phyloP scores from a whole-genome alignment of 2,113 vertebrate genomes.

The Neofelis nebulosa region DNA sequence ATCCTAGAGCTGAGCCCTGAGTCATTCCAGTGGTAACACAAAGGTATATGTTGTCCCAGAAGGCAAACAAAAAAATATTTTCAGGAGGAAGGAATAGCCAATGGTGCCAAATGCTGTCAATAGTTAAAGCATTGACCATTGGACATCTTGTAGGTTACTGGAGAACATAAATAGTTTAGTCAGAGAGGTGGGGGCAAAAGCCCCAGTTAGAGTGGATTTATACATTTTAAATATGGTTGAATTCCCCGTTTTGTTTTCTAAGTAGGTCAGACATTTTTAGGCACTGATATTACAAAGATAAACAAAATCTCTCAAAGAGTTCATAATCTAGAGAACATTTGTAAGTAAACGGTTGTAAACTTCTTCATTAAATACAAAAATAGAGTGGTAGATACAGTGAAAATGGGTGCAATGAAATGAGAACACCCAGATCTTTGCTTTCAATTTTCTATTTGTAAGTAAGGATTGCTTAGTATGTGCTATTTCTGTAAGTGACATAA shows the following conservation, averaged over 20 bases:
- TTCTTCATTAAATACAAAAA: constrained; percentile 31
- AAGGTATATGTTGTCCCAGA: not conserved
- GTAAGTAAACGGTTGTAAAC: constrained; percentile 1
- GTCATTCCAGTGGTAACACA: not conserved
- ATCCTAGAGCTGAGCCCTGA: not conserved
- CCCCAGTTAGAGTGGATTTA: not conserved
- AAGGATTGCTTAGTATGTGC: constrained; percentile 6
- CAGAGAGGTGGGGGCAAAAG: not conserved
- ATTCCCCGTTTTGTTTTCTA: not conserved
- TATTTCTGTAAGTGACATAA: constrained; percentile 39
- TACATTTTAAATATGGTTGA: not conserved
- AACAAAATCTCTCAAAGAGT: not conserved
- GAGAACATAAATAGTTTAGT: not conserved
- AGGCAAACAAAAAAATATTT: not conserved
- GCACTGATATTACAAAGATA: not conserved
- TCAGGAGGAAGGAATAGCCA: not conserved
- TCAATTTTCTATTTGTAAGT: not conserved
- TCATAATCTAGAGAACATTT: constrained; percentile 5
- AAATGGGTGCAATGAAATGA: not conserved
- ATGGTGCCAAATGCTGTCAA: not conserved
- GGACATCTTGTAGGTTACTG: not conserved
- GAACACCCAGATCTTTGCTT: not conserved
- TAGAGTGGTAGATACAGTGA: not conserved
- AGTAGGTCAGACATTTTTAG: not conserved
- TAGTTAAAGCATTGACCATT: not conserved